Percentiles rank a stretch among this genome's conserved stretches.
Conservation (phyloP, 2,888 invertebrate species). For the Drosophila anomalata region DNA sequence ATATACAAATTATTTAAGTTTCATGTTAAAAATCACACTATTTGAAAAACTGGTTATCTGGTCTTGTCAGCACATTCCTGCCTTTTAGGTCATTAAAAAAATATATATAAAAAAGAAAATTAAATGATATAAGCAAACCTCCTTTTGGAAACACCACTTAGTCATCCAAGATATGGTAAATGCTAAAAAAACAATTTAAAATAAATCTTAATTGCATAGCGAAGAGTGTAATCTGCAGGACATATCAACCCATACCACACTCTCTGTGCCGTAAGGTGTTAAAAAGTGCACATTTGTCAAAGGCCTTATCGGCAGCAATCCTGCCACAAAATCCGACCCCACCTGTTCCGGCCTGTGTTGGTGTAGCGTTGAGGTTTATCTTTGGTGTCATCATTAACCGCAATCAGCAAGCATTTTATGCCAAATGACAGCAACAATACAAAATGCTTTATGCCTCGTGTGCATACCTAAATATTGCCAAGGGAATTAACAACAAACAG, state of each 20-base stretch:
- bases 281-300: constrained; percentile 52
- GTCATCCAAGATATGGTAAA: not conserved
- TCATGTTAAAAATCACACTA: not conserved
- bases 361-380: constrained; percentile 52
- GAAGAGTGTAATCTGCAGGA: constrained; percentile 17
- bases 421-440: constrained; percentile 63
- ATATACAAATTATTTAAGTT: too few species aligned
- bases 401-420: constrained; percentile 69
- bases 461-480: constrained; percentile 45
- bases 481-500: constrained; percentile 52
- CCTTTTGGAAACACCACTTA: not conserved
- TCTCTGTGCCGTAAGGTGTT: constrained; percentile 41
- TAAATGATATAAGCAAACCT: not conserved
- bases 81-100: not conserved
- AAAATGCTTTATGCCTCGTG: constrained; percentile 58
- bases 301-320: constrained; percentile 27
- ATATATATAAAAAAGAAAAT: not conserved
- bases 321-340: not conserved
- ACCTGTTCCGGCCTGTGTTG: constrained; percentile 18
- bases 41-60: not conserved
- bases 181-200: constrained; percentile 12
- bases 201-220: constrained; percentile 41
- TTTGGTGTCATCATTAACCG: constrained; percentile 73
- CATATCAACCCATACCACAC: constrained; percentile 16
- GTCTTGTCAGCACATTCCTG: too few species aligned